Conservation (phyloP, 1,140 invertebrate species). For the Eumaeus atala region DNA sequence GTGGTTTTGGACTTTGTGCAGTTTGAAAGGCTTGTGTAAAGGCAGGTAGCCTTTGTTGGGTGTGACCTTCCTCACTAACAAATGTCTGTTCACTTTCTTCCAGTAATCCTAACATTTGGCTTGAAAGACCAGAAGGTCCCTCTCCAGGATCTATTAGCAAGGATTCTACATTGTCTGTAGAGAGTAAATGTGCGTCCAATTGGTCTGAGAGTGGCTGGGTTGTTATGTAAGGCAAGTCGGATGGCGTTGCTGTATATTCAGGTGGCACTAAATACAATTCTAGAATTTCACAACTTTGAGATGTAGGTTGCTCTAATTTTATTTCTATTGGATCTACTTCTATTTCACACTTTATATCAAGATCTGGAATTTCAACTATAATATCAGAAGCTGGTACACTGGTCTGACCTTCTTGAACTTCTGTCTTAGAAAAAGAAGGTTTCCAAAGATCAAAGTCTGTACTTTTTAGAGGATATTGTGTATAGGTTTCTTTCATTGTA, state of each 20-base stretch:
- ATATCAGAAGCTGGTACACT: conserved; percentile 58
- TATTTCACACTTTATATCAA: conserved; percentile 52
- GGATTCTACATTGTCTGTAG: conserved; percentile 45
- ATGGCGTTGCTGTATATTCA: conserved; percentile 36
- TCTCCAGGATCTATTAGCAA: conserved; percentile 55
- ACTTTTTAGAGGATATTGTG: conserved; percentile 40
- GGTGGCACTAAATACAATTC: conserved; percentile 55
- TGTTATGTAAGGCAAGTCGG: conserved; percentile 52
- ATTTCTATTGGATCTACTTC: conserved; percentile 42
- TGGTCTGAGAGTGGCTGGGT: conserved; percentile 42
- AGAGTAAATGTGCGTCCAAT: conserved; percentile 42
- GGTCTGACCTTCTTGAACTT: conserved; percentile 34
- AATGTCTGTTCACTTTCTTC: conserved; percentile 49
- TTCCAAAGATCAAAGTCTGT: conserved; percentile 51
- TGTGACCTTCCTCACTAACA: conserved; percentile 40
- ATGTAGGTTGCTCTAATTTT: conserved; percentile 48
- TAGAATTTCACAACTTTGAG: conserved; percentile 45
- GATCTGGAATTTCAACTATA: conserved; percentile 55
- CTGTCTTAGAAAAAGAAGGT: conserved; percentile 37
- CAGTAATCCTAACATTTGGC: conserved; percentile 49
- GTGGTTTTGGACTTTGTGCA: conserved; percentile 65
- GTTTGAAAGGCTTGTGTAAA: conserved; percentile 70
- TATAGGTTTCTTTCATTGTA: conserved; percentile 52
- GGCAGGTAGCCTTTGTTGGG: conserved; percentile 56
- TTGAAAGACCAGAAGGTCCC: conserved; percentile 53